Conservation (phyloP, 1,140 invertebrate species). For the Drosophila baimaii region DNA sequence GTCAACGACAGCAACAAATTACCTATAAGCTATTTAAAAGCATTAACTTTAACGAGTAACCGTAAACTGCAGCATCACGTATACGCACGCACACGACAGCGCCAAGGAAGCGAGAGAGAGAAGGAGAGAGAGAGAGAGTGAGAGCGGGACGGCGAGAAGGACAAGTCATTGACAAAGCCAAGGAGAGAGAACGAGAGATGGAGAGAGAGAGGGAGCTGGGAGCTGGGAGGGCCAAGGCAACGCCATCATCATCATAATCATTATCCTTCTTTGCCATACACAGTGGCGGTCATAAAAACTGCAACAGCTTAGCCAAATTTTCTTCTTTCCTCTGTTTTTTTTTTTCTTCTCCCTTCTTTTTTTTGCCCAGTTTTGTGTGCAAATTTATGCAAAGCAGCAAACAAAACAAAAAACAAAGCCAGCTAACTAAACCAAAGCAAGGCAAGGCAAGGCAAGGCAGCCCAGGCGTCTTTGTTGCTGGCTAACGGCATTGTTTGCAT, state of each 20-base stretch:
- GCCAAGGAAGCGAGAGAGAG: background rate
- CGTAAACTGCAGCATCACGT: constrained; percentile 67
- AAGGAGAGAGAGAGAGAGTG: background rate
- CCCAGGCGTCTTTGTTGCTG: constrained; percentile 38
- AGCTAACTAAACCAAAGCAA: constrained; percentile 21
- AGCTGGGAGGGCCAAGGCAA: constrained; percentile 35
- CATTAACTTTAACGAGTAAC: constrained; percentile 70
- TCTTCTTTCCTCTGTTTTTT: constrained; percentile 13
- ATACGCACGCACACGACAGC: constrained; percentile 39
- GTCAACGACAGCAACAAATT: constrained; percentile 63
- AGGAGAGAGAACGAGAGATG: constrained; percentile 11
- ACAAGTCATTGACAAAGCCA: constrained; percentile 59
- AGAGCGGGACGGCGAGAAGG: constrained; percentile 36
- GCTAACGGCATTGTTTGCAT: constrained; percentile 53
- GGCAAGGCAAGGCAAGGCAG: constrained; percentile 40
- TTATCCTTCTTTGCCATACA: constrained; percentile 35
- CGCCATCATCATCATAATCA: constrained; percentile 42
- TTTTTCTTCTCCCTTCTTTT: constrained; percentile 8
- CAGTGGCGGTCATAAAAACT: constrained; percentile 69
- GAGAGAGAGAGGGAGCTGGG: background rate
- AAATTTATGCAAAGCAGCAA: constrained; percentile 65
- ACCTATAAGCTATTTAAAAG: constrained; percentile 67
- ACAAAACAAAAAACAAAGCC: constrained; percentile 14
- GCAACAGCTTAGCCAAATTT: constrained; percentile 52
- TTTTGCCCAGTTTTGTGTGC: constrained; percentile 27